A percentile compares a stretch with the other conserved stretches of the same genome.
These are phyloP conservation scores for Coreius guichenoti DNA, from an alignment of 2,797 vertebrate genomes.

Conservation along the genomic window DNA sequence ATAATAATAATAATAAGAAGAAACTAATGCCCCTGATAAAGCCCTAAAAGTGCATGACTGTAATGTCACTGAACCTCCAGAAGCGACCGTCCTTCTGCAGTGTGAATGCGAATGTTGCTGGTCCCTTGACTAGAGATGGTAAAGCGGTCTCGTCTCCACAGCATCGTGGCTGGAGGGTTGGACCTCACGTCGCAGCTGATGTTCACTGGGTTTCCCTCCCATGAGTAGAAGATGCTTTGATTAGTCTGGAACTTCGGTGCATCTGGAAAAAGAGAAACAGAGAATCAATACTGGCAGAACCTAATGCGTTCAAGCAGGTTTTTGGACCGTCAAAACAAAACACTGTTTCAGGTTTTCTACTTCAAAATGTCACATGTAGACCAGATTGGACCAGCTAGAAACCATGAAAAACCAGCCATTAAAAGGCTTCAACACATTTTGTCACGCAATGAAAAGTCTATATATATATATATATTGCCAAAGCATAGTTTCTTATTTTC, in stretches of 20 bases:
- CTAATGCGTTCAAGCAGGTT: neutral
- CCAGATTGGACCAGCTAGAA: neutral
- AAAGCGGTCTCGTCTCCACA: slow-evolving; percentile 91
- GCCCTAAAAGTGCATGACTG: neutral
- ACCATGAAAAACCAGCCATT: neutral
- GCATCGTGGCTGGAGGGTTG: slow-evolving; percentile 89
- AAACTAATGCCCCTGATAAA: no score
- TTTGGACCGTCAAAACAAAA: neutral
- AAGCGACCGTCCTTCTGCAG: slow-evolving; percentile 83
- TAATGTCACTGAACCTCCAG: slow-evolving; percentile 83
- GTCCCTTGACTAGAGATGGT: slow-evolving; percentile 86
- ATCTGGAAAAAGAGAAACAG: slow-evolving; percentile 76
- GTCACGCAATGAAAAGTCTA: no score
- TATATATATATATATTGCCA: no score
- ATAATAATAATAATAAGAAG: no score
- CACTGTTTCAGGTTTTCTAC: neutral
- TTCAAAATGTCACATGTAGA: neutral
- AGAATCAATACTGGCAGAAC: neutral
- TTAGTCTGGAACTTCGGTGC: slow-evolving; percentile 93
- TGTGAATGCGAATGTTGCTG: slow-evolving; percentile 85
- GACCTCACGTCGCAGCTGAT: slow-evolving; percentile 94
- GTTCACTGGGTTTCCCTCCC: slow-evolving; percentile 97
- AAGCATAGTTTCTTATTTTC: no score
- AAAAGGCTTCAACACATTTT: neutral
- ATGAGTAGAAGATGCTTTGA: slow-evolving; percentile 93